Percentiles rank a stretch among this genome's conserved stretches.
These are phyloP conservation scores for Bradysia coprophila DNA, from an alignment of 1,140 invertebrate genomes.

Conservation along the genomic window DNA sequence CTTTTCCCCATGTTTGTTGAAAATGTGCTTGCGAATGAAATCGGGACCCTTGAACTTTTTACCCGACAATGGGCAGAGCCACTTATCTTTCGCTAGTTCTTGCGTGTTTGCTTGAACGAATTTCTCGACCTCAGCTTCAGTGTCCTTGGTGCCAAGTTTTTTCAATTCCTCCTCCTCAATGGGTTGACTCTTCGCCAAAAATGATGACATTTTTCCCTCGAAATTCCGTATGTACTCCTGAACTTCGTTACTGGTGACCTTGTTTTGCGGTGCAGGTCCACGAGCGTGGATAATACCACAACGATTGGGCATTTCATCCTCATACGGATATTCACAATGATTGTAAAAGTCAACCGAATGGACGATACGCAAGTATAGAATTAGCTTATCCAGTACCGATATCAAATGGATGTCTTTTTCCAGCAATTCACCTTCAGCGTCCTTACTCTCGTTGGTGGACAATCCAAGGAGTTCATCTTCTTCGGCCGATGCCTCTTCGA, in stretches of 20 bases:
- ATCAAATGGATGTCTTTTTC: conserved; percentile 64
- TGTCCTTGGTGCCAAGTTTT: conserved; percentile 74
- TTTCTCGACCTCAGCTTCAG: conserved; percentile 81
- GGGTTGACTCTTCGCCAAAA: conserved; percentile 49
- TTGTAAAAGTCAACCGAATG: conserved; percentile 99
- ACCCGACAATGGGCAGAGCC: conserved; percentile 93
- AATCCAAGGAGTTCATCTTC: conserved; percentile 89
- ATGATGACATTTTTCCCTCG: conserved; percentile 77
- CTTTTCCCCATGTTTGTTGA: conserved; percentile 94
- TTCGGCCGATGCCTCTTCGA: conserved; percentile 96
- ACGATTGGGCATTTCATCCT: conserved; percentile 99
- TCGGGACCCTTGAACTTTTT: conserved; percentile 99
- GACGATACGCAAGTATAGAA: conserved; percentile 89
- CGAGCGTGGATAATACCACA: conserved; percentile 97
- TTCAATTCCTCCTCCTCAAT: conserved; percentile 63
- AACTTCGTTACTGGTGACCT: conserved; percentile 48
- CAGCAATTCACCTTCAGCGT: conserved; percentile 33
- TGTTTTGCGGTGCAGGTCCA: conserved; percentile 61
- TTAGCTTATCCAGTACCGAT: conserved; percentile 52
- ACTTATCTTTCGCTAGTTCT: conserved; percentile 93
- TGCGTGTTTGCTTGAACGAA: conserved; percentile 88
- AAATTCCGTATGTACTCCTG: conserved; percentile 61
- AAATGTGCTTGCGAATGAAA: conserved; percentile 96
- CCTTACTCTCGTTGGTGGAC: conserved; percentile 32
- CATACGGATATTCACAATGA: conserved; percentile 96